Percentiles rank a stretch among this genome's conserved stretches.
Conservation (phyloP, 2,113 vertebrate species). For the Epinephelus lanceolatus region DNA sequence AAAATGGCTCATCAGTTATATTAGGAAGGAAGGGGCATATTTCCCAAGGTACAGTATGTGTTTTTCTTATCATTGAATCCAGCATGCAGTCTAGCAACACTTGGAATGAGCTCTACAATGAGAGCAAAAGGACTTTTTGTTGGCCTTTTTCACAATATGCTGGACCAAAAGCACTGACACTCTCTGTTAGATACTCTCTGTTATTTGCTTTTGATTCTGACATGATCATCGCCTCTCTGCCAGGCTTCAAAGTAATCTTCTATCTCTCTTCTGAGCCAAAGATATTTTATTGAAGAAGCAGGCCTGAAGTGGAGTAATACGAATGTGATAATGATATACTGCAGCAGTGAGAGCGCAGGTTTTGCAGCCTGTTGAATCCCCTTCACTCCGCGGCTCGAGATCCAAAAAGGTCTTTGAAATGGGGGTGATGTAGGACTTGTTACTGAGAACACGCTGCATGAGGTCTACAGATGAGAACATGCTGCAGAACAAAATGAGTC, state of each 20-base stretch:
- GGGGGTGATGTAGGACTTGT: conserved; percentile 52
- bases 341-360: conserved; percentile 47
- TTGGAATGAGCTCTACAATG: background rate
- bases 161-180: conserved; percentile 28
- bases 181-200: conserved; percentile 35
- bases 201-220: conserved; percentile 66
- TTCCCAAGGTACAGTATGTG: background rate
- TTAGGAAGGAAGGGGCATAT: background rate
- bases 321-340: conserved; percentile 69
- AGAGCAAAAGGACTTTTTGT: conserved; percentile 17
- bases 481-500: conserved; percentile 46
- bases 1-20: background rate
- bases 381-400: conserved; percentile 25
- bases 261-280: conserved; percentile 48
- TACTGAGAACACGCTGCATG: conserved; percentile 45
- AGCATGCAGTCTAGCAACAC: background rate
- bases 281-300: conserved; percentile 70
- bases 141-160: conserved; percentile 16
- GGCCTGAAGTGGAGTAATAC: conserved; percentile 48
- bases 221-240: conserved; percentile 49
- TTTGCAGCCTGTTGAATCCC: conserved; percentile 65
- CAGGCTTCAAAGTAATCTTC: conserved; percentile 61
- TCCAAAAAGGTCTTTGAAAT: conserved; percentile 66
- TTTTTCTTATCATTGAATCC: background rate
- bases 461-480: conserved; percentile 45